Conservation (phyloP, 1,140 invertebrate species). For the Drepana arcuata region DNA sequence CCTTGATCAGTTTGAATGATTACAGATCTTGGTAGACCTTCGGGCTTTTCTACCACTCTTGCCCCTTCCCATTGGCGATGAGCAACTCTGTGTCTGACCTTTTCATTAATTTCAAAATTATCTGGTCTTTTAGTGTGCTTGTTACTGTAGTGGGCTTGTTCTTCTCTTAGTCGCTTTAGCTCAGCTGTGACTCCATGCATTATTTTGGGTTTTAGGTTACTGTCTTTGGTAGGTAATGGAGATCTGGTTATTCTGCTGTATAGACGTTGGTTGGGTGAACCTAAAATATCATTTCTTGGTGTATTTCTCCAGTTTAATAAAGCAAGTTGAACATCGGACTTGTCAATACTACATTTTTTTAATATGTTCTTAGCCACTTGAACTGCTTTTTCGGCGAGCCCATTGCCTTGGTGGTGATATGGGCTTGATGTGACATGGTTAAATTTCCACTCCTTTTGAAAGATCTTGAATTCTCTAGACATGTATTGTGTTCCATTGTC, state of each 20-base stretch:
- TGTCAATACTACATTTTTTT: background rate
- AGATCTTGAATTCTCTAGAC: background rate
- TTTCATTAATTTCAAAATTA: conserved; percentile 9
- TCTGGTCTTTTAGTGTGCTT: conserved; percentile 9
- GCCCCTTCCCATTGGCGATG: conserved; percentile 15
- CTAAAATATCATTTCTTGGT: conserved; percentile 10
- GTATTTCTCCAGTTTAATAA: conserved; percentile 11
- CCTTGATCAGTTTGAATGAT: conserved; percentile 15
- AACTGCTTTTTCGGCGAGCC: background rate
- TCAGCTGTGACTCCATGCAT: conserved; percentile 12
- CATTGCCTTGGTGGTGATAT: background rate
- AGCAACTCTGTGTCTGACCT: conserved; percentile 14
- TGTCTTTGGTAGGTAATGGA: conserved; percentile 10
- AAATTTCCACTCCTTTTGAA: background rate
- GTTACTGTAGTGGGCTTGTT: conserved; percentile 9
- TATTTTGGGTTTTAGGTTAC: conserved; percentile 14
- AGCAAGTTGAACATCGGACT: conserved; percentile 3
- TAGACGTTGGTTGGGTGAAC: conserved; percentile 11
- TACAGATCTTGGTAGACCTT: conserved; percentile 13
- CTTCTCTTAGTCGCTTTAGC: conserved; percentile 10
- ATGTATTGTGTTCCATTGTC: background rate
- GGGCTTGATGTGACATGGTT: background rate
- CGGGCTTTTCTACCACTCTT: conserved; percentile 13
- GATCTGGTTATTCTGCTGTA: conserved; percentile 7
- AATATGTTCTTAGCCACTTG: background rate